A percentile compares a stretch with the other conserved stretches of the same genome.
These are phyloP conservation scores for Fistularia commersonii DNA, from an alignment of 2,797 vertebrate genomes.

Conservation along the genomic window DNA sequence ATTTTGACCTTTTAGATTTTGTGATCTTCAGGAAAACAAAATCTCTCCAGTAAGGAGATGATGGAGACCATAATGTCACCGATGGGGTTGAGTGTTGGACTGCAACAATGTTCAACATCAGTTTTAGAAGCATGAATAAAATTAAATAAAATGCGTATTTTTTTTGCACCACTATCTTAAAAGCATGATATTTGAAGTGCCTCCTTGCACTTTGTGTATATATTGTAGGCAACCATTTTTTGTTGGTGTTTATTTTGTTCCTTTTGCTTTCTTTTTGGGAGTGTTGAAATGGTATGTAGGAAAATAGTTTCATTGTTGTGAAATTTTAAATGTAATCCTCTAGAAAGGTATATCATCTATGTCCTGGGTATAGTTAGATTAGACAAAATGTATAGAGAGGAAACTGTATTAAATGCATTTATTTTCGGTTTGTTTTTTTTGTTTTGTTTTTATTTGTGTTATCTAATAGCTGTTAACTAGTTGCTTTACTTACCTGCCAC, in stretches of 20 bases:
- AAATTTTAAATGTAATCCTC: conserved; percentile 74
- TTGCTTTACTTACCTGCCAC: conserved; percentile 74
- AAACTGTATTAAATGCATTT: conserved; percentile 68
- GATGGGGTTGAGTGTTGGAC: conserved; percentile 65
- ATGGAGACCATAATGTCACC: conserved; percentile 54
- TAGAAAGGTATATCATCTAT: conserved; percentile 66
- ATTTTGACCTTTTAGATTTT: conserved; percentile 25
- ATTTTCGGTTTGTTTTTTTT: conserved; percentile 61
- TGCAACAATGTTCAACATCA: conserved; percentile 69
- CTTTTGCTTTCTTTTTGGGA: conserved; percentile 42
- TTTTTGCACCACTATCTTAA: conserved; percentile 82
- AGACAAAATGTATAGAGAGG: conserved; percentile 67
- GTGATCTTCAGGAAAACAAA: conserved; percentile 46
- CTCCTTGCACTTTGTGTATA: conserved; percentile 89
- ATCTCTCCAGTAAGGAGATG: conserved; percentile 58
- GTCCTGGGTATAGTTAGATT: conserved; percentile 69
- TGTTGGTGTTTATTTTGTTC: conserved; percentile 48
- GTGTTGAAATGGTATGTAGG: conserved; percentile 79
- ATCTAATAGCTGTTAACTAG: conserved; percentile 72
- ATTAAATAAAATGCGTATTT: conserved; percentile 63
- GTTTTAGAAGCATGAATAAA: conserved; percentile 79
- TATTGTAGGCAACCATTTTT: conserved; percentile 85
- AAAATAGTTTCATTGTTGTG: conserved; percentile 76
- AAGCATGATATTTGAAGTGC: conserved; percentile 90
- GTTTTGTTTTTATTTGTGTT: conserved; percentile 68